Percentiles rank a stretch among this genome's conserved stretches.
Evolutionary conservation across 2,797 vertebrate species (phyloP).

Genomic region (Percopsis omiscomaycus): DNA sequence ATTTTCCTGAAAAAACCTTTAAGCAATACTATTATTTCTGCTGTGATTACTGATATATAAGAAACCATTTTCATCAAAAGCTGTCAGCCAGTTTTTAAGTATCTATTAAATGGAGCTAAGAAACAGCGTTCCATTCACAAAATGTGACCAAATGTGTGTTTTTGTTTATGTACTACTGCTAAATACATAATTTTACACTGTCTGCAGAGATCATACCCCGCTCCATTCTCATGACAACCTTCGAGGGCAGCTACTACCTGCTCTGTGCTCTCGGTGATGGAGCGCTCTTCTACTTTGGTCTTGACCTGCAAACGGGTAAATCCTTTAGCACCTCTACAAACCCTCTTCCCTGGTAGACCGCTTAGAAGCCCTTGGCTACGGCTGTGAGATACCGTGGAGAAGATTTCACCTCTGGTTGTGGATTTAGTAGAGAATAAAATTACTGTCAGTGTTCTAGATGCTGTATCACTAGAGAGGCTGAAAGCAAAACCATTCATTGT

Average conservation of each 20-base stretch:
- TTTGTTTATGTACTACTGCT: not conserved
- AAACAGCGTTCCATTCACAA: too few relatives aligned
- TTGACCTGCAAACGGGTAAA: constrained; percentile 92
- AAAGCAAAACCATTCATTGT: too few relatives aligned
- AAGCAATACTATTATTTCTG: not conserved
- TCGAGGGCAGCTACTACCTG: constrained; percentile 96
- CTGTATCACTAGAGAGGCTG: too few relatives aligned
- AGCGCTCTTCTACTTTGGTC: constrained; percentile 96
- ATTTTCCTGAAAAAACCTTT: too few relatives aligned
- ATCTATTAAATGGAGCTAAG: too few relatives aligned
- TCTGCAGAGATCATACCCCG: constrained; percentile 95
- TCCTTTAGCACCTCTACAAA: not conserved
- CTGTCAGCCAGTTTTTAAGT: too few relatives aligned
- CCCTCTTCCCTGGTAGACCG: not conserved
- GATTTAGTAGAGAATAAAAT: too few relatives aligned
- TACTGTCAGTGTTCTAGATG: too few relatives aligned
- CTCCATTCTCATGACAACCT: constrained; percentile 98
- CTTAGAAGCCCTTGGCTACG: too few relatives aligned
- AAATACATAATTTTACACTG: constrained; percentile 5
- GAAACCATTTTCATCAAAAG: not conserved
- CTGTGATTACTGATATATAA: not conserved
- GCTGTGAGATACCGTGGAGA: too few relatives aligned
- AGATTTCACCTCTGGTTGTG: too few relatives aligned
- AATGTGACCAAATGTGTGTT: not conserved
- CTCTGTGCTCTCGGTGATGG: constrained; percentile 97